A percentile compares a stretch with the other conserved stretches of the same genome.
These are phyloP conservation scores for Pandion haliaetus DNA, from an alignment of 2,113 vertebrate species.

Conservation along the genomic window DNA sequence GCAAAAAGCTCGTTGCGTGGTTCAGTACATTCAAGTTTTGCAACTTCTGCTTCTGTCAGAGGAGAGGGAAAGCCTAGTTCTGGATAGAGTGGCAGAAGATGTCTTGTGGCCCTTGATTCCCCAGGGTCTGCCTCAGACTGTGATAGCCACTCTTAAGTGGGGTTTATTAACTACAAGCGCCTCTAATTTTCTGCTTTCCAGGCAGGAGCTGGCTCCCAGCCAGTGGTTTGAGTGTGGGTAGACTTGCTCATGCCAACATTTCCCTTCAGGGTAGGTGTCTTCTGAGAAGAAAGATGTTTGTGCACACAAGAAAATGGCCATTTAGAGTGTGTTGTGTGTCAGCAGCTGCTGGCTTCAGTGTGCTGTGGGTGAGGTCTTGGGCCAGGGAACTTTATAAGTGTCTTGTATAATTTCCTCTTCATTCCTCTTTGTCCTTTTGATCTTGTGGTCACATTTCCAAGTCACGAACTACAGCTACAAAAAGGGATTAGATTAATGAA, in stretches of 20 bases:
- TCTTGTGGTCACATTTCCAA: slow-evolving; percentile 11
- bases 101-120: neutral
- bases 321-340: neutral
- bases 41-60: neutral
- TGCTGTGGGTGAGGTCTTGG: neutral
- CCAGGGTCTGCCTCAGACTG: neutral
- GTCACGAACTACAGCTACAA: neutral
- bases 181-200: neutral
- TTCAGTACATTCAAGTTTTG: neutral
- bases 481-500: slow-evolving; percentile 34
- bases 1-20: neutral
- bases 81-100: neutral
- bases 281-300: neutral
- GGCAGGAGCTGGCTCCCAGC: neutral
- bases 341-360: neutral
- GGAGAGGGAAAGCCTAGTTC: neutral
- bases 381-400: neutral
- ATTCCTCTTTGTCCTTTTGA: slow-evolving; percentile 10
- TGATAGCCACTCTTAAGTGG: neutral
- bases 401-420: neutral
- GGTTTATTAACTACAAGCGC: neutral
- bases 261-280: neutral
- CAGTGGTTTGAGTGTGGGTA: neutral
- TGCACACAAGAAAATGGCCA: neutral
- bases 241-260: neutral